These are phyloP conservation scores for Ardeotis arabs DNA, from an alignment of 2,113 vertebrate genomes.

Conservation along the genomic window DNA sequence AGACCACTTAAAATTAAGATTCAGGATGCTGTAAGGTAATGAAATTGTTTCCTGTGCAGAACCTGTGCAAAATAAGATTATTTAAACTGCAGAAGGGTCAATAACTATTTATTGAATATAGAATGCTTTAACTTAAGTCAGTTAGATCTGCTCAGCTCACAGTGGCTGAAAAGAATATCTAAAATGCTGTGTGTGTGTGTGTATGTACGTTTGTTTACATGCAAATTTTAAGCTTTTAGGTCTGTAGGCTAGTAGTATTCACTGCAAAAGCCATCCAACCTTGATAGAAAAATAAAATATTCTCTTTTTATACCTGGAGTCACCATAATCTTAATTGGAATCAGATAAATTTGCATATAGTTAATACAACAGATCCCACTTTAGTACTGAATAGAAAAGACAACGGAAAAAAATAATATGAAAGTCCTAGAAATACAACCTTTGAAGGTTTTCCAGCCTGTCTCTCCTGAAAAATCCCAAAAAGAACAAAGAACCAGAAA, in stretches of 20 bases:
- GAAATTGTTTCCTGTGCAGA: background rate
- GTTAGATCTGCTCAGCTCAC: background rate
- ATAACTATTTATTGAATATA: background rate
- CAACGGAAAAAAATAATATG: background rate
- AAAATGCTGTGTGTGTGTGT: background rate
- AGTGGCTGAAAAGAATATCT: background rate
- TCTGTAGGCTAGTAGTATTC: background rate
- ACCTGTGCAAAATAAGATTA: background rate
- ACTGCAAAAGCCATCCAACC: background rate
- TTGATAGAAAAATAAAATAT: background rate
- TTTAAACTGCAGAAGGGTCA: background rate
- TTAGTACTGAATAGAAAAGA: background rate
- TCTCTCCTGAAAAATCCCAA: background rate
- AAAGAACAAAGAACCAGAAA: background rate
- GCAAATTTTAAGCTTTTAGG: background rate
- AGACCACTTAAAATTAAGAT: background rate
- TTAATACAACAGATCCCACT: background rate
- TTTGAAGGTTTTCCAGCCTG: background rate
- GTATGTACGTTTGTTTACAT: background rate
- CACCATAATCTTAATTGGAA: background rate
- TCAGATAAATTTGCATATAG: background rate
- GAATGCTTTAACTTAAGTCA: background rate
- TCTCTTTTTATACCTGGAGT: background rate
- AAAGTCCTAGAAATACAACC: background rate
- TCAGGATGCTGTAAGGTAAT: background rate